A percentile compares a stretch with the other conserved stretches of the same genome.
Evolutionary conservation across 1,140 invertebrate genomes (phyloP).

Genomic region (Drosophila parabipectinata): DNA sequence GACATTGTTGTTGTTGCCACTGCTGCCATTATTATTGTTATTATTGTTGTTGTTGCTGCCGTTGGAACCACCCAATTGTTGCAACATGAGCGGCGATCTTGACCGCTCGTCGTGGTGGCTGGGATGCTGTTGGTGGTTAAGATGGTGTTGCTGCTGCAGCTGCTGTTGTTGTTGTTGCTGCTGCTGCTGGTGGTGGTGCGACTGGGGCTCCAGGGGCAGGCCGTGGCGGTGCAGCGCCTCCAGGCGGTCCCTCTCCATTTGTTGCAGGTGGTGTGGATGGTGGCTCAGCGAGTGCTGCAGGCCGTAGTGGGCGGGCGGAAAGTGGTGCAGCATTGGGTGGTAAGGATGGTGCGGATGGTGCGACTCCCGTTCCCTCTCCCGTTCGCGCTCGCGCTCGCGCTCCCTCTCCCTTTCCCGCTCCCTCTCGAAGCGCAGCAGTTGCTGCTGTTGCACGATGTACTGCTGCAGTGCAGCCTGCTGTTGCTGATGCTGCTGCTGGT

Average conservation of each 20-base stretch:
- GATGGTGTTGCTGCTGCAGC: slow-evolving; percentile 40
- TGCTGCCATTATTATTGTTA: slow-evolving; percentile 17
- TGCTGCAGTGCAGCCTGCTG: slow-evolving; percentile 70
- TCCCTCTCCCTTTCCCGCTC: slow-evolving; percentile 54
- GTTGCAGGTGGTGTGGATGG: slow-evolving; percentile 45
- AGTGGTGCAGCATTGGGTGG: slow-evolving; percentile 64
- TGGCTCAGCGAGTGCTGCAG: slow-evolving; percentile 44
- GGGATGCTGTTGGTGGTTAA: slow-evolving; percentile 41
- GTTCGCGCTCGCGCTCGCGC: slow-evolving; percentile 48
- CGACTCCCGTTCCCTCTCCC: no score
- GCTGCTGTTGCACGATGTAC: slow-evolving; percentile 75
- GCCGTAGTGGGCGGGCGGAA: slow-evolving; percentile 70
- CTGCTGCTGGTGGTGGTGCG: slow-evolving; percentile 20
- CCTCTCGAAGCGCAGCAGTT: slow-evolving; percentile 65
- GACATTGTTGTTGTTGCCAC: slow-evolving; percentile 22
- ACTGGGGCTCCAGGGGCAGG: slow-evolving; percentile 18
- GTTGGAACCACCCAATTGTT: slow-evolving; percentile 36
- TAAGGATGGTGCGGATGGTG: slow-evolving; percentile 44
- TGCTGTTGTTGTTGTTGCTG: slow-evolving; percentile 6
- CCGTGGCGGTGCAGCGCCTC: slow-evolving; percentile 51
- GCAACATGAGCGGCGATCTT: slow-evolving; percentile 72
- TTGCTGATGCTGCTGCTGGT: slow-evolving; percentile 61
- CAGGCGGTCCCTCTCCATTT: slow-evolving; percentile 39
- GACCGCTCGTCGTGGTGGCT: slow-evolving; percentile 72
- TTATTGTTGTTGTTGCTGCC: slow-evolving; percentile 41